Evolutionary conservation across 2,888 invertebrate genomes (phyloP).

Genomic region (Labia minor): DNA sequence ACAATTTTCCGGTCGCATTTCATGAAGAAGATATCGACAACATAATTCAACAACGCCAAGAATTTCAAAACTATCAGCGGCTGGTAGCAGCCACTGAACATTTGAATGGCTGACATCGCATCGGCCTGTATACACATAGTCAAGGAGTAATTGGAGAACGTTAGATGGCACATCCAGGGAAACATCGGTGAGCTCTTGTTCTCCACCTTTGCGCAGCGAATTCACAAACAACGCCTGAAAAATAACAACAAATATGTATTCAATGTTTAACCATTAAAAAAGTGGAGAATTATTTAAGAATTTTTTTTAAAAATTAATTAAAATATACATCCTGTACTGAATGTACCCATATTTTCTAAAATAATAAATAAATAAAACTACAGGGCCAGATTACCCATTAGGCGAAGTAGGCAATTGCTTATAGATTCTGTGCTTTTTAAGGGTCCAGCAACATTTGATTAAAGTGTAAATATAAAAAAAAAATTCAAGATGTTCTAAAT

Average conservation of each 20-base stretch:
- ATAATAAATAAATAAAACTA: too few relatives aligned
- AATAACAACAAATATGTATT: background rate
- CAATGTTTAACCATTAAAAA: too few relatives aligned
- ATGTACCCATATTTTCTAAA: too few relatives aligned
- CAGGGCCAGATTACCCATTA: too few relatives aligned
- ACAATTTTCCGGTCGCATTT: constrained; percentile 55
- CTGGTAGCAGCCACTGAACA: constrained; percentile 56
- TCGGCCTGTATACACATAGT: constrained; percentile 62
- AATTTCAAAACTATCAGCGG: constrained; percentile 63
- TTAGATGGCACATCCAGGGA: constrained; percentile 45
- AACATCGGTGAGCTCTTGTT: constrained; percentile 49
- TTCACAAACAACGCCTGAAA: constrained; percentile 56
- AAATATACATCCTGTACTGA: too few relatives aligned
- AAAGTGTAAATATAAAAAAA: too few relatives aligned
- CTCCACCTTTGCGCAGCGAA: constrained; percentile 46
- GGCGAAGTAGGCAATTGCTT: too few relatives aligned
- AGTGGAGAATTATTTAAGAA: too few relatives aligned
- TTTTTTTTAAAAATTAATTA: too few relatives aligned
- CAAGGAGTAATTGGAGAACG: constrained; percentile 53
- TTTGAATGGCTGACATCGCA: constrained; percentile 53
- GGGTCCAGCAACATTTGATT: too few relatives aligned
- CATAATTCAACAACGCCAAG: constrained; percentile 60
- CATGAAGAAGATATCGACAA: constrained; percentile 52
- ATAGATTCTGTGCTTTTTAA: too few relatives aligned
- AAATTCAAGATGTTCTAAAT: too few relatives aligned